A percentile compares a stretch with the other conserved stretches of the same genome.
Evolutionary conservation across 1,140 invertebrate species (phyloP).

Genomic region (Acyrthosiphon pisum): DNA sequence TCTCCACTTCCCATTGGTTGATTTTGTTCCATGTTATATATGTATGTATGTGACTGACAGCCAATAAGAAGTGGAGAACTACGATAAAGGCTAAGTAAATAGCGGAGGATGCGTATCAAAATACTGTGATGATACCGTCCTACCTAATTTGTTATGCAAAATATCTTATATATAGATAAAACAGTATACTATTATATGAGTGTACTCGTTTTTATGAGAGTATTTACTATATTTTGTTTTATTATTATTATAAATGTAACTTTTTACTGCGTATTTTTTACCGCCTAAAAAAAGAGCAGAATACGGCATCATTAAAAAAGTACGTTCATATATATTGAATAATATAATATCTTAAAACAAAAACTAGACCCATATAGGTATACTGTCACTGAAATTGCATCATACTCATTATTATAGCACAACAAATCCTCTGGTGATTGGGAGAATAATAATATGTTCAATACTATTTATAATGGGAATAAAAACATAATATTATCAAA

Average conservation of each 20-base stretch:
- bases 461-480: background rate
- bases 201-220: background rate
- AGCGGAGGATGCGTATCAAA: no score
- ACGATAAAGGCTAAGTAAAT: no score
- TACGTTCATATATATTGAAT: background rate
- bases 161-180: background rate
- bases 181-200: background rate
- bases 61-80: no score
- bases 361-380: background rate
- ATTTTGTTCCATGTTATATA: no score
- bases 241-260: background rate
- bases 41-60: no score
- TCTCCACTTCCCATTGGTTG: no score
- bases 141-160: no score
- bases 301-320: background rate
- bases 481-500: conserved; percentile 8
- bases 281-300: background rate
- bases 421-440: background rate
- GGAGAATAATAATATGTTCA: background rate
- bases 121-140: no score
- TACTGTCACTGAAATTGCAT: background rate
- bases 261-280: background rate
- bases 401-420: background rate
- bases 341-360: background rate
- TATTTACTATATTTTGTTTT: background rate